Conservation (phyloP, 1,140 invertebrate genomes). For the Pachypeltis micranthus region DNA sequence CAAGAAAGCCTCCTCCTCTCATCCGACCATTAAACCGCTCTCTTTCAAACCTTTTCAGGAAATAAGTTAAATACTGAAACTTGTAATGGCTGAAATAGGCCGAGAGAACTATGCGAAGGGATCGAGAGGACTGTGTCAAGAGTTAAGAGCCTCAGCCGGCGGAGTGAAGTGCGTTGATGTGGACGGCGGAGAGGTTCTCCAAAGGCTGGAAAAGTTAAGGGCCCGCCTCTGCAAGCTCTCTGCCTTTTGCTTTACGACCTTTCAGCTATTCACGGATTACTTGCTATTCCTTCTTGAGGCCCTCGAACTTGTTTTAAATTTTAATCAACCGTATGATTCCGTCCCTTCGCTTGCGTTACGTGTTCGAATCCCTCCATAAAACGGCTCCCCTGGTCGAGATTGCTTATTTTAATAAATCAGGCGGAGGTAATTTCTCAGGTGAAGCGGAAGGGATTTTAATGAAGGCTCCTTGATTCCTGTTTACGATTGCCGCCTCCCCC, state of each 20-base stretch:
- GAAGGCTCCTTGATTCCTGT: background rate
- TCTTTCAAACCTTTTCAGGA: conserved; percentile 1
- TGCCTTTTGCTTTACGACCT: conserved; percentile 8
- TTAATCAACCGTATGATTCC: conserved; percentile 17
- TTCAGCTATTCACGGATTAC: conserved; percentile 14
- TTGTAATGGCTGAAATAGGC: background rate
- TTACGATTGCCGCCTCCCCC: too few relatives aligned
- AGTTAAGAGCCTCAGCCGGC: too few relatives aligned
- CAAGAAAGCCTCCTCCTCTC: background rate
- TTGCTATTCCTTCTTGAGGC: conserved; percentile 12
- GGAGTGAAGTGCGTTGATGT: too few relatives aligned
- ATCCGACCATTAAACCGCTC: background rate
- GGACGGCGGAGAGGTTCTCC: background rate
- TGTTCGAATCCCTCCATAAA: conserved; percentile 11
- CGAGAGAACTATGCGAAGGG: too few relatives aligned
- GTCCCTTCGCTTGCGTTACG: conserved; percentile 6
- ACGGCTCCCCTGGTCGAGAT: conserved; percentile 5
- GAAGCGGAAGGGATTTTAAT: background rate
- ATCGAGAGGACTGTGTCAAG: too few relatives aligned
- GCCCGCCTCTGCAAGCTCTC: background rate
- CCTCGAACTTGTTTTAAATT: conserved; percentile 15
- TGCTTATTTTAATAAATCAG: conserved; percentile 15
- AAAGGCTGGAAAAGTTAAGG: conserved; percentile 1
- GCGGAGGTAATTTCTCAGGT: conserved; percentile 3
- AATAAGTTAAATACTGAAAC: conserved; percentile 7